Conservation (phyloP, 2,888 invertebrate species). For the Blastobasis lacticolella region DNA sequence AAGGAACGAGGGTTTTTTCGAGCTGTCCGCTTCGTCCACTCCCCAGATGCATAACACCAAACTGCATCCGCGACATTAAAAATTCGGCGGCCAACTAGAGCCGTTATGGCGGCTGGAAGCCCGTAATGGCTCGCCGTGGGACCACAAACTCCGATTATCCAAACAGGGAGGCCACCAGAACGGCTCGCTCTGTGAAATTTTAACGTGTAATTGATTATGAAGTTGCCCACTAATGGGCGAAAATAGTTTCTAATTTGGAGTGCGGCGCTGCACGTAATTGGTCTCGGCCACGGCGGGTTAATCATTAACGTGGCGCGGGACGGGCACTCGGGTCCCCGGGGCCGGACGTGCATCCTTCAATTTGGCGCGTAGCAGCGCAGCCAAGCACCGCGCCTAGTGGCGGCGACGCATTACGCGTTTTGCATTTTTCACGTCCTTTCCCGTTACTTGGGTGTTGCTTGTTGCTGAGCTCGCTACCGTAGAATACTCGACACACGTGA, state of each 20-base stretch:
- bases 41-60: conserved; percentile 7
- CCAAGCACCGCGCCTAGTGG: too few species aligned
- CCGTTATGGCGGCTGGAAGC: conserved; percentile 53
- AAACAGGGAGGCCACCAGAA: conserved; percentile 62
- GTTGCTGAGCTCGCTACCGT: too few species aligned
- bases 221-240: conserved; percentile 70
- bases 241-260: conserved; percentile 73
- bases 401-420: background rate
- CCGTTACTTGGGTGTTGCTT: too few species aligned
- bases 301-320: conserved; percentile 54
- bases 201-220: conserved; percentile 73
- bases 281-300: conserved; percentile 56
- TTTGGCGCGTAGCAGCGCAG: conserved; percentile 20
- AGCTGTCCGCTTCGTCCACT: too few species aligned
- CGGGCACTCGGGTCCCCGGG: conserved; percentile 34
- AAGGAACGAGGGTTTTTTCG: too few species aligned
- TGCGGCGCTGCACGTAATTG: conserved; percentile 58
- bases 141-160: conserved; percentile 73
- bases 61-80: conserved; percentile 59
- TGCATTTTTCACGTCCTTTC: too few species aligned
- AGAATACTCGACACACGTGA: too few species aligned
- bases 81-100: conserved; percentile 60
- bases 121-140: conserved; percentile 66
- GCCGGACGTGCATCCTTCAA: conserved; percentile 38
- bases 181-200: conserved; percentile 65